Percentiles rank a stretch among this genome's conserved stretches.
phyloP scores from a whole-genome alignment of 2,113 vertebrate species.

The Amphiprion ocellaris region DNA sequence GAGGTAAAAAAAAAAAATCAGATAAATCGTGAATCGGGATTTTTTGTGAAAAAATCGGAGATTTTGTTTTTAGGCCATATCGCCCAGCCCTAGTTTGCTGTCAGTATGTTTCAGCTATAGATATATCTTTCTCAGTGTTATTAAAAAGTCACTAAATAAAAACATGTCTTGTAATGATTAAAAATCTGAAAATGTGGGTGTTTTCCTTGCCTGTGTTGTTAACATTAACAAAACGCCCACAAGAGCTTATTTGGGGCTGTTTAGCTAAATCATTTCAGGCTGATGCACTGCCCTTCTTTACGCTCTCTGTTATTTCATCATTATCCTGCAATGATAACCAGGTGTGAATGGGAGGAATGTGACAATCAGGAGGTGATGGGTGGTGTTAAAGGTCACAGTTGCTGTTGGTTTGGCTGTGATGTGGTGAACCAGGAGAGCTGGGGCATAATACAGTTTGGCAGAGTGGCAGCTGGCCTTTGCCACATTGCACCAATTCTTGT shows the following conservation, averaged over 20 bases:
- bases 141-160: background rate
- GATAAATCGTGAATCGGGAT: too few species aligned
- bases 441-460: slow-evolving; percentile 31
- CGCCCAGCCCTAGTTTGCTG: background rate
- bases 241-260: slow-evolving; percentile 38
- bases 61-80: too few species aligned
- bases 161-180: slow-evolving; percentile 12
- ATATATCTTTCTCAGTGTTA: background rate
- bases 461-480: slow-evolving; percentile 62
- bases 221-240: slow-evolving; percentile 33
- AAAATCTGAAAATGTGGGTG: slow-evolving; percentile 1
- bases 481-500: slow-evolving; percentile 48
- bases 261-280: slow-evolving; percentile 35
- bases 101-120: background rate
- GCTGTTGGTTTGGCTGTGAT: slow-evolving; percentile 53
- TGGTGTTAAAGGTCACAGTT: slow-evolving; percentile 47
- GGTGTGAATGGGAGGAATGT: slow-evolving; percentile 49
- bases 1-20: too few species aligned
- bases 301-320: slow-evolving; percentile 55
- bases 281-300: slow-evolving; percentile 18
- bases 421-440: slow-evolving; percentile 51
- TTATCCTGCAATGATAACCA: slow-evolving; percentile 56
- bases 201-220: slow-evolving; percentile 33
- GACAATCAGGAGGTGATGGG: slow-evolving; percentile 52
- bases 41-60: too few species aligned